Evolutionary conservation across 2,888 invertebrate genomes (phyloP), one percentile per base, ranked within the genome.

Genomic region (Branchipolynoe longqiensis): DNA sequence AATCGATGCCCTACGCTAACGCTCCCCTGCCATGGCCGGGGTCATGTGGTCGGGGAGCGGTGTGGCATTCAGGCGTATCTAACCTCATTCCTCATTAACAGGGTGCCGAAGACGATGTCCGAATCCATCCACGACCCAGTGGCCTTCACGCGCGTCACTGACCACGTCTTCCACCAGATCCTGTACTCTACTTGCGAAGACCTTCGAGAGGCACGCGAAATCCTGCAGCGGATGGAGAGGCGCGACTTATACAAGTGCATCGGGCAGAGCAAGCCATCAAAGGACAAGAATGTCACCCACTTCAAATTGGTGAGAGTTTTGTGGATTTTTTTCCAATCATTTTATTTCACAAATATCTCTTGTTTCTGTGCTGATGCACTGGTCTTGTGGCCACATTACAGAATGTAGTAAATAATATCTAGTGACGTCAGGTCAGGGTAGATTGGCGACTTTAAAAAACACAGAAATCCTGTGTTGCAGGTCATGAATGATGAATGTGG

Each of bases 111-210:
- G 83, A 88, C 78, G 59, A 88, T 92, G 87, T 89, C 90, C 0
- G 90, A 92, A 56, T 82, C 89, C 2, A 89, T 90, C 31, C 74
- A 91, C 82, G 91, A 92, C 85, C 90, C 91, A 89, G 88, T 85
- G 41, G 92, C 92, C 8, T 92, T 86, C 88, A 86, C 88, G n/a
- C 87, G 91, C 81, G 36, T 92, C 74, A 91, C 90, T 3, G 92
- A 92, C 86, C 25, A 88, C 62, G 85, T 91, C 6, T 89, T 40
- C 87, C 88, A 85, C 62, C 74, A 86, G 74, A 90, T 92, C 25
- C 86, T 90, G 12, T 84, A 87, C 64, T 91, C 91, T 0, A 78
- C 85, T 0, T 87, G 89, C 1, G 82, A 87, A 8, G 86, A 88
- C 3, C 83, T 92, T 28, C 81, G 78, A 22, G 85, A 89, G 54